A percentile compares a stretch with the other conserved stretches of the same genome.
These are phyloP conservation scores for Penaeus vannamei DNA, from an alignment of 1,140 invertebrate species.

Conservation along the genomic window DNA sequence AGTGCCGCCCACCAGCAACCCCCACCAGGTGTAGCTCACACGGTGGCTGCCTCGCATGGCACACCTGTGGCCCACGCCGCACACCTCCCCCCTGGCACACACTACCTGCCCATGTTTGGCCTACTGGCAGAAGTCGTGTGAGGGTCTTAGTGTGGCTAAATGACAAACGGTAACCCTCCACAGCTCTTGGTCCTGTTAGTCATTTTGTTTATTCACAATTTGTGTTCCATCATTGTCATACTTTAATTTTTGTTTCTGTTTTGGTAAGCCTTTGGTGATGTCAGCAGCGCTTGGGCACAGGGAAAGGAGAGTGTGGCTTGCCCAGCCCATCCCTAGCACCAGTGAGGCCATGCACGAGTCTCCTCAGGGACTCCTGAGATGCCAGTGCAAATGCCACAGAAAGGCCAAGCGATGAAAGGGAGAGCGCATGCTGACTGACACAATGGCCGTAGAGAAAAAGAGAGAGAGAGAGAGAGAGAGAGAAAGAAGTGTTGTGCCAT, in stretches of 20 bases:
- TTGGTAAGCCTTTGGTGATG: no score
- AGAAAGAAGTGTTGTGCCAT: conserved; percentile 58
- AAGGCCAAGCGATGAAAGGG: no score
- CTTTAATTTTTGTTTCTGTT: no score
- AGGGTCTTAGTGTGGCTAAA: conserved; percentile 8
- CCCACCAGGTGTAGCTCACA: conserved; percentile 57
- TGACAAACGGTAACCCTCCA: neutral
- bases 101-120: conserved; percentile 66
- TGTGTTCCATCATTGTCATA: neutral
- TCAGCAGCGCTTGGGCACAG: no score
- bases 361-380: no score
- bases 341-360: no score
- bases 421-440: no score
- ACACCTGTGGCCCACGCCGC: conserved; percentile 61
- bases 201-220: conserved; percentile 7
- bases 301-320: no score
- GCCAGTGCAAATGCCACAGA: no score
- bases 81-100: conserved; percentile 64
- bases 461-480: conserved; percentile 38
- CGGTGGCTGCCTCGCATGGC: conserved; percentile 55
- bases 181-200: neutral
- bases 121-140: conserved; percentile 64
- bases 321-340: no score
- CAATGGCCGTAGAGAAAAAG: neutral
- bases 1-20: conserved; percentile 57